Percentiles rank a stretch among this genome's conserved stretches.
These are phyloP conservation scores for Bryconaethiops microstoma DNA, from an alignment of 2,797 vertebrate genomes.

Conservation along the genomic window DNA sequence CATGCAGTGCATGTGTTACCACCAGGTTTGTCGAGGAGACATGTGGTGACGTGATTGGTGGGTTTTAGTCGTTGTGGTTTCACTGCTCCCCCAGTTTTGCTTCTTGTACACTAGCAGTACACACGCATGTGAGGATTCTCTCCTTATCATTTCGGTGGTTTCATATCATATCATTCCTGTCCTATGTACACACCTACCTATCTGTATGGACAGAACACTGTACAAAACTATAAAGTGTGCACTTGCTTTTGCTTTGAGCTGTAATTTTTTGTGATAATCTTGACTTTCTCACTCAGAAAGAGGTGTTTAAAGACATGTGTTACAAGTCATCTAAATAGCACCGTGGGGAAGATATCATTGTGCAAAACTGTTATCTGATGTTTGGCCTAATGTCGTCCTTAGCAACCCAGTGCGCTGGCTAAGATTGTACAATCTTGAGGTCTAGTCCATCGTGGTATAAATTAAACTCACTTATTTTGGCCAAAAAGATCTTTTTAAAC, in stretches of 20 bases:
- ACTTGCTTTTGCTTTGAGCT: neutral
- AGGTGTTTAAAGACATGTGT: neutral
- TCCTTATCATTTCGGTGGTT: slow-evolving; percentile 18
- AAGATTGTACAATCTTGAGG: neutral
- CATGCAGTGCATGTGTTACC: neutral
- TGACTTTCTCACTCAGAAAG: neutral
- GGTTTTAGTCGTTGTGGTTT: slow-evolving; percentile 10
- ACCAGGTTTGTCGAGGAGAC: neutral
- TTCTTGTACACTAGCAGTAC: neutral
- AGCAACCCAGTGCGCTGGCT: neutral
- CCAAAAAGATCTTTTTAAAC: neutral
- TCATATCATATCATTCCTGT: neutral
- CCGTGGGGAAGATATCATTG: neutral
- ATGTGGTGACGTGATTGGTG: neutral
- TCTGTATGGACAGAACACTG: neutral
- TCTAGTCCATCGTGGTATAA: neutral
- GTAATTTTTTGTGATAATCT: neutral
- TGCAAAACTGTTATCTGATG: neutral
- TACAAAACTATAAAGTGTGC: neutral
- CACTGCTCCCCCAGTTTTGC: neutral
- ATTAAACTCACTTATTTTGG: neutral
- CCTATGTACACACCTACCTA: neutral
- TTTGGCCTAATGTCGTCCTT: neutral
- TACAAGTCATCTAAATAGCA: neutral
- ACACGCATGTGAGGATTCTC: neutral